A percentile compares a stretch with the other conserved stretches of the same genome.
phyloP scores from a whole-genome alignment of 2,113 vertebrate species.

The Podarcis muralis region DNA sequence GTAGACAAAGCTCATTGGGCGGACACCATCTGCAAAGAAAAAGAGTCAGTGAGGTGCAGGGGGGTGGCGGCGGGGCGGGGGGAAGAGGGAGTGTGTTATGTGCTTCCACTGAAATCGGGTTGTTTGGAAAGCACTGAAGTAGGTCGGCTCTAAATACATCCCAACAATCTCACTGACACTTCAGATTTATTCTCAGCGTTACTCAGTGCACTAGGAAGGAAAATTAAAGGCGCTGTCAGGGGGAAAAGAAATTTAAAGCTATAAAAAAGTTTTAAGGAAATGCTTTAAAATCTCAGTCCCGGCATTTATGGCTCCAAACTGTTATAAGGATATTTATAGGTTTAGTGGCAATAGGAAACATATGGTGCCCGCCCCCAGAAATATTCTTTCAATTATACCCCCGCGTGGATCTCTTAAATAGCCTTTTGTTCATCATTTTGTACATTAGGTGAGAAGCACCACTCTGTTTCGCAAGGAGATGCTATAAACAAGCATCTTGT shows the following conservation, averaged over 20 bases:
- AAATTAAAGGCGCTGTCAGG: conserved; percentile 47
- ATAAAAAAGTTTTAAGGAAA: conserved; percentile 65
- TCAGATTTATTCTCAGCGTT: conserved; percentile 46
- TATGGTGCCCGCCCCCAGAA: conserved; percentile 68
- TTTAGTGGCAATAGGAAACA: conserved; percentile 69
- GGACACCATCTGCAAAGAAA: background rate
- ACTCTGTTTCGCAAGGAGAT: conserved; percentile 48
- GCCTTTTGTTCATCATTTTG: conserved; percentile 68
- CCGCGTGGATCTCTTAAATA: conserved; percentile 53
- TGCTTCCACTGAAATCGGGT: background rate
- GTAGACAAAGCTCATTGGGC: conserved; percentile 18
- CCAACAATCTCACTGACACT: conserved; percentile 30
- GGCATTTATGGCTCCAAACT: conserved; percentile 69
- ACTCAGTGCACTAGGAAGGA: conserved; percentile 30
- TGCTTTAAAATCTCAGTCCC: conserved; percentile 57
- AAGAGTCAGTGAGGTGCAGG: background rate
- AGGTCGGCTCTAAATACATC: conserved; percentile 21
- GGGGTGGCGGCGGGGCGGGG: background rate
- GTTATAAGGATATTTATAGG: conserved; percentile 76
- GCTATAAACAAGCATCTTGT: conserved; percentile 61
- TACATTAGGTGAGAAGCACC: conserved; percentile 61
- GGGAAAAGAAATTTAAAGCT: conserved; percentile 60
- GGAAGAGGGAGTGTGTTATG: background rate
- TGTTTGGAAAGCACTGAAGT: background rate
- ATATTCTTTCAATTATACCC: conserved; percentile 69